A percentile compares a stretch with the other conserved stretches of the same genome.
Conservation (phyloP, 1,140 invertebrate species). For the Drosophila sechellia region DNA sequence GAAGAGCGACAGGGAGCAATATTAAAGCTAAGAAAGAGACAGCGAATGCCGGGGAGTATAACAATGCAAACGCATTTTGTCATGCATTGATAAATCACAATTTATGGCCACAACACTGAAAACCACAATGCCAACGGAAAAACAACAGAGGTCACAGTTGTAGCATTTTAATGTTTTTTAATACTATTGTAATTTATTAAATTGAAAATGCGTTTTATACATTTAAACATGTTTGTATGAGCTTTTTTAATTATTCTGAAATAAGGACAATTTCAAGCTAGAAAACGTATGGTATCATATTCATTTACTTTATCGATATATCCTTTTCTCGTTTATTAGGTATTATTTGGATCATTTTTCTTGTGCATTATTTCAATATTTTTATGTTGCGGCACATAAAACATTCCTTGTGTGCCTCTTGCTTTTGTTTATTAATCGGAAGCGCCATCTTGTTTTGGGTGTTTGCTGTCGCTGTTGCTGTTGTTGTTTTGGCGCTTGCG, state of each 20-base stretch:
- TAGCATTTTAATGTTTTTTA: conserved; percentile 2
- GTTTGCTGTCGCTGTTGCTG: conserved; percentile 35
- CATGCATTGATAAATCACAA: conserved; percentile 71
- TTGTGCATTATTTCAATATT: background rate
- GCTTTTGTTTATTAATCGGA: conserved; percentile 71
- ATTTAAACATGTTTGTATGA: no score
- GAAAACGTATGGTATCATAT: background rate
- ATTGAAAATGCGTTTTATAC: no score
- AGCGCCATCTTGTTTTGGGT: conserved; percentile 77
- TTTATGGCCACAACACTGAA: conserved; percentile 51
- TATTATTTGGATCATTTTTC: no score
- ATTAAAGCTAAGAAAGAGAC: conserved; percentile 5
- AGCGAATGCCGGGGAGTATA: background rate
- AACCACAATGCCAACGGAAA: conserved; percentile 2
- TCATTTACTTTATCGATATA: no score
- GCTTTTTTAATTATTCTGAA: no score
- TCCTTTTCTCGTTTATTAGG: no score
- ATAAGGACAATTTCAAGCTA: no score
- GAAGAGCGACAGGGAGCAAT: conserved; percentile 2
- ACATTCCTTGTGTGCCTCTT: conserved; percentile 13
- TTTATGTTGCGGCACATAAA: conserved; percentile 8
- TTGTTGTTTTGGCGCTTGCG: conserved; percentile 76
- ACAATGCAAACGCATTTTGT: conserved; percentile 66
- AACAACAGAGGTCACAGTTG: conserved; percentile 11
- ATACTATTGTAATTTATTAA: no score